phyloP scores from a whole-genome alignment of 1,140 invertebrate genomes.

The Octopus bimaculoides region DNA sequence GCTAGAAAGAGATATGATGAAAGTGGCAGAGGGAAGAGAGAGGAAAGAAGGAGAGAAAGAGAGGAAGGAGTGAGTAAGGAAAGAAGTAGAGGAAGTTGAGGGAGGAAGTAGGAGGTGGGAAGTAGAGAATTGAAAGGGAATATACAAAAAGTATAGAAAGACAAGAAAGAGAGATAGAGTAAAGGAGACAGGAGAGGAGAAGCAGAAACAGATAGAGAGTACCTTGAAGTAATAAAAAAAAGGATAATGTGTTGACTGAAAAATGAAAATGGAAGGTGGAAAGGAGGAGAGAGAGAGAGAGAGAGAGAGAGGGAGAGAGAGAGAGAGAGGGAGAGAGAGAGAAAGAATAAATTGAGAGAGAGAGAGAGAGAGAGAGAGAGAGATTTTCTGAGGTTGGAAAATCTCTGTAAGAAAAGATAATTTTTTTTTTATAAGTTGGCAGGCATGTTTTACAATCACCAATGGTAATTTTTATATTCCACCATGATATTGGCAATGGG shows the following conservation, averaged over 20 bases:
- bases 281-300: constrained; percentile 6
- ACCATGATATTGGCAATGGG: no score
- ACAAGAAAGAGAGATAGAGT: neutral
- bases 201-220: neutral
- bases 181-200: constrained; percentile 1
- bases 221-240: neutral
- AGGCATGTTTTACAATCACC: no score
- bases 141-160: neutral
- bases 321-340: neutral
- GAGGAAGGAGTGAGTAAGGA: neutral
- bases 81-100: constrained; percentile 7
- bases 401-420: no score
- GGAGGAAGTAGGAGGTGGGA: neutral
- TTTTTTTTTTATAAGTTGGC: no score
- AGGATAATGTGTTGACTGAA: neutral
- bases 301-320: neutral
- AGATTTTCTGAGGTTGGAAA: neutral
- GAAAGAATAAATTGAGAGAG: neutral
- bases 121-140: neutral
- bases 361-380: neutral
- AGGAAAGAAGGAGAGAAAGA: neutral
- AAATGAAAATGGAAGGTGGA: neutral
- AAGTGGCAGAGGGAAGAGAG: neutral
- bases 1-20: neutral
- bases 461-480: no score